Base-by-base conservation (phyloP, 2,113 vertebrate species). In the Castor canadensis region DNA sequence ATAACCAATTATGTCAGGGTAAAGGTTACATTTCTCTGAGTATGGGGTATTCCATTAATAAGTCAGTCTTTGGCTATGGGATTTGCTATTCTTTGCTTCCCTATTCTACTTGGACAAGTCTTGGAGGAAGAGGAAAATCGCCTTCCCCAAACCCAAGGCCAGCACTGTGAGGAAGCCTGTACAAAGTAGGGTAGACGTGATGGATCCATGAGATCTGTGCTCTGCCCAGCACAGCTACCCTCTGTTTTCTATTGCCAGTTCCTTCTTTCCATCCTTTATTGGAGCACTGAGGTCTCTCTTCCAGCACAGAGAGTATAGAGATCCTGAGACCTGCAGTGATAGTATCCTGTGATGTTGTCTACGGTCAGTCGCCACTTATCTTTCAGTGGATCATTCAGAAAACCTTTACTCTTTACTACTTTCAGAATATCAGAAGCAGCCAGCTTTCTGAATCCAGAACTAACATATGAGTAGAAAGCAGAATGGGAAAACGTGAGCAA, bases 311-410 rank as follows among this genome's bases (percentile, higher is more conserved):
- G 30, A 81, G 30, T 75, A 1, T 45, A 43, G 83, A 30, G 12
- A 56, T 66, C 58, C 88, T 17, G 22, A 73, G 66, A 79, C 32
- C 43, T 45, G 26, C 35, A 54, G 83, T 64, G 64, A 71, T n/a
- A 75, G 26, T 56, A 35, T 30, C 24, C 47, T 81, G 69, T 32
- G 47, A 54, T 77, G 62, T 2, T 10, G 9, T 87, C 73, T 85
- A 32, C 9, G 56, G 47, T 56, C 17, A 71, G 62, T 28, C n/a
- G 35, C 26, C 47, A 24, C 52, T 58, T 30, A 80, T 69, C 76
- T 87, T 91, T 87, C 85, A 67, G 43, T 84, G 40, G 19, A 38
- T 19, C 79, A 26, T 89, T 72, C 66, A 94, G 60, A 87, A n/a
- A n/a, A n/a, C n/a, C n/a, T n/a, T n/a, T n/a, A n/a, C n/a, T n/a